Base-by-base conservation (phyloP, 2,113 vertebrate genomes). In the Pseudopipra pipra region DNA sequence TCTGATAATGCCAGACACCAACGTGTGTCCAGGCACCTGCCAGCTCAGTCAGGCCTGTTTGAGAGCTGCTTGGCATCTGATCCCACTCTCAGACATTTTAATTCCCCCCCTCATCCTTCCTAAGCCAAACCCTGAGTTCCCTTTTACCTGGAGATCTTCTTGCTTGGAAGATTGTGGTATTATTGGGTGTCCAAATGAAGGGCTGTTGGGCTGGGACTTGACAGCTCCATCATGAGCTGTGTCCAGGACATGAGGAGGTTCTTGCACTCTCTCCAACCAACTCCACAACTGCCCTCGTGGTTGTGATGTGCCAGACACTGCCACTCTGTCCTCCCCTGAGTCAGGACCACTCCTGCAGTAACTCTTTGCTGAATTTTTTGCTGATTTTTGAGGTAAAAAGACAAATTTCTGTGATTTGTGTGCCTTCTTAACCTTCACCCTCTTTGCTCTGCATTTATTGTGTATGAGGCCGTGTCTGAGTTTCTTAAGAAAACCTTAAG, bases 361-460 rank as follows among this genome's bases (percentile, higher is more conserved):
- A 35, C 25, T 62, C 46, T 63, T 12, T 58, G 49, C 15, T 33
- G 37, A 37, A 22, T 82, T 94, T 87, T 4, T 39, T 39, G 39
- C 39, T 39, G 5, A 27, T 75, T 61, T 8, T 33, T 52, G 59
- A 73, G 30, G 21, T 22, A 3, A 74, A 77, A 83, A 72, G 56
- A 12, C 12, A 37, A 20, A 75, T 71, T 51, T 24, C 30, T 33
- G 24, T n/a, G 10, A 16, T 63, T 30, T 16, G 3, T 41, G 28
- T n/a, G 1, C 47, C 18, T 5, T 55, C 51, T 47, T 62, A 22
- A 71, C 68, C 22, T 68, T 46, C 33, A 8, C 23, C 16, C 24
- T 41, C 0, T 81, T 87, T 52, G 31, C 80, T 65, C 1, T 23
- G 0, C 7, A 0, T 6, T 2, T 18, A 3, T n/a, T 31, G 7